Evolutionary conservation across 2,113 vertebrate genomes (phyloP), one percentile per base, ranked within the genome.

Genomic region (Lophius piscatorius): DNA sequence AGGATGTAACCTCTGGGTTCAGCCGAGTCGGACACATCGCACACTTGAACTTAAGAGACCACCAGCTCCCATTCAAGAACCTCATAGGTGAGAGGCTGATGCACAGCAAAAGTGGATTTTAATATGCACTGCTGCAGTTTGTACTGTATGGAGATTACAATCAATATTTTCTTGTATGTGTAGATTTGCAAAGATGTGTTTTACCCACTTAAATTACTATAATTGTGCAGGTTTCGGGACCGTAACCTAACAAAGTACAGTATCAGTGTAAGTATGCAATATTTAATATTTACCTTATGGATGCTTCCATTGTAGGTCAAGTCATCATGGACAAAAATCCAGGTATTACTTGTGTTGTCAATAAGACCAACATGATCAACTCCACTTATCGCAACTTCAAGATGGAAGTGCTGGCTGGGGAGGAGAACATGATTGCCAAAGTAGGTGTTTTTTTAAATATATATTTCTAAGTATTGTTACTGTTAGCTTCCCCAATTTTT

Each of bases 241-340:
- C n/a, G n/a, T n/a, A n/a, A n/a, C n/a, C n/a, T n/a, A n/a, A n/a
- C n/a, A n/a, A n/a, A n/a, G n/a, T n/a, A n/a, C n/a, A n/a, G n/a
- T n/a, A n/a, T n/a, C n/a, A n/a, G n/a, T n/a, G n/a, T n/a, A n/a
- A n/a, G n/a, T n/a, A n/a, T n/a, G n/a, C n/a, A n/a, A n/a, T n/a
- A 17, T 8, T 28, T 28, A 5, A 28, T 28, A 6, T 28, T 5
- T 28, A 41, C 10, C n/a, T 41, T 1, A 17, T 12, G 39, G 1
- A 14, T 56, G 20, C 46, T 78, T 62, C 44, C 59, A 39, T 79
- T 81, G 77, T 61, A 97, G 94, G 97, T 28, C 93, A 98, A 81
- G 97, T 99, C 66, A 93, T 97, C 79, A 93, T 99, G 63, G 96
- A 96, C 88, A 99, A 99, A 91, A 99, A 96, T 76, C 94, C 95